These are phyloP conservation scores for Zoanthus sansibaricus DNA, from an alignment of 92 coral and sea anemone genomes.

Conservation along the genomic window DNA sequence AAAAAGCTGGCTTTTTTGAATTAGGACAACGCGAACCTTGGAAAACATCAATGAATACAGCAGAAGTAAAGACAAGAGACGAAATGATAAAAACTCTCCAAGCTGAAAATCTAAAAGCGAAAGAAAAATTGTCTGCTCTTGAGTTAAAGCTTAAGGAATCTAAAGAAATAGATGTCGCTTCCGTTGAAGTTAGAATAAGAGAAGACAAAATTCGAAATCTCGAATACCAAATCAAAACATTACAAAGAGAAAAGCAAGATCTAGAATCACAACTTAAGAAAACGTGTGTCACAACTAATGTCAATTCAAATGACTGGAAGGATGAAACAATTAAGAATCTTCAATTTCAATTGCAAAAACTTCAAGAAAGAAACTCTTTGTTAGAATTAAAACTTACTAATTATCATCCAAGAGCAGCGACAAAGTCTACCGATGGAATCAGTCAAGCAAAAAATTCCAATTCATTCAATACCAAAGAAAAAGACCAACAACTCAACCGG, in stretches of 20 bases:
- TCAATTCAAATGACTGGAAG: background rate
- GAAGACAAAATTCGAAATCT: conserved; percentile 35
- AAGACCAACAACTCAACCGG: background rate
- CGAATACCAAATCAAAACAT: conserved; percentile 5
- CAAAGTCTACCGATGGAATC: background rate
- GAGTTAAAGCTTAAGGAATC: conserved; percentile 27
- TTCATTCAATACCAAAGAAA: background rate
- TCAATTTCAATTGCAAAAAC: background rate
- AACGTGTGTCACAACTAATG: background rate
- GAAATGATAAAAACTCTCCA: background rate
- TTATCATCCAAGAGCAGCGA: background rate
- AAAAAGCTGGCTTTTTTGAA: background rate
- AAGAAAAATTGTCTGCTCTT: conserved; percentile 13
- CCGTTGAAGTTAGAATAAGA: background rate
- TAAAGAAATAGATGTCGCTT: background rate
- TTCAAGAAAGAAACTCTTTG: conserved; percentile 19
- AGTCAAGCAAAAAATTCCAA: background rate
- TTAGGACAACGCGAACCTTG: conserved; percentile 9
- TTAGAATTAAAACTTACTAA: background rate
- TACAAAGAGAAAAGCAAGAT: background rate
- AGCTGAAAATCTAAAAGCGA: conserved; percentile 1
- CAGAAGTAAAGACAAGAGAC: conserved; percentile 4
- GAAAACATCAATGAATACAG: background rate
- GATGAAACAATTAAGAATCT: conserved; percentile 6
- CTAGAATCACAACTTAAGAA: conserved; percentile 17